Percentiles rank a stretch among this genome's conserved stretches.
These are phyloP conservation scores for Podarcis cretensis DNA, from an alignment of 2,113 vertebrate genomes.

Conservation along the genomic window DNA sequence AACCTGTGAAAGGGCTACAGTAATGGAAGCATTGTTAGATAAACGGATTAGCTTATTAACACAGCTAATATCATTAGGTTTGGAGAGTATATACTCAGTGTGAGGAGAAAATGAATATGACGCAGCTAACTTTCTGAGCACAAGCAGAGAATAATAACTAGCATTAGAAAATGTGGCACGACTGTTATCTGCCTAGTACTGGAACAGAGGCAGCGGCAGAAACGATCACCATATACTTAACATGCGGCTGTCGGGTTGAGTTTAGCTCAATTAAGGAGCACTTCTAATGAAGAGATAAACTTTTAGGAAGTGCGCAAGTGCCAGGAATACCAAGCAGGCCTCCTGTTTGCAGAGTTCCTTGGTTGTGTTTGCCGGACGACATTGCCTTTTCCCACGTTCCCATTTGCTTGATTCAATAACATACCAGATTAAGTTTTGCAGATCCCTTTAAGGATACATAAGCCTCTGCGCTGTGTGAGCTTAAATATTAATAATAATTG, in stretches of 20 bases:
- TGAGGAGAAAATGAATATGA: neutral
- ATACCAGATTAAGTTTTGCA: constrained; percentile 13
- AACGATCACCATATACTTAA: constrained; percentile 16
- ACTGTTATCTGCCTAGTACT: constrained; percentile 13
- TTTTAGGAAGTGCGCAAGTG: constrained; percentile 31
- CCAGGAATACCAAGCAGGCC: constrained; percentile 38
- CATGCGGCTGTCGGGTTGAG: constrained; percentile 34
- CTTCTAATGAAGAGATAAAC: constrained; percentile 44
- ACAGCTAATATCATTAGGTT: constrained; percentile 15
- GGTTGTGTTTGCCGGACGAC: neutral
- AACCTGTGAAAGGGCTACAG: neutral
- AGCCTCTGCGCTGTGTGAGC: neutral
- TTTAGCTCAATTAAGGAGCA: constrained; percentile 45
- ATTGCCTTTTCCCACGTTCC: constrained; percentile 12
- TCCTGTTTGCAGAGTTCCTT: constrained; percentile 36
- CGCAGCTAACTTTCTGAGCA: neutral
- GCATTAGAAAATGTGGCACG: neutral
- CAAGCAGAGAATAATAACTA: neutral
- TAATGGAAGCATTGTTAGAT: neutral
- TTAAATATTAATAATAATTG: neutral
- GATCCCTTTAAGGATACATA: neutral
- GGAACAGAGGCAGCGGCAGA: neutral
- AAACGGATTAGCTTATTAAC: constrained; percentile 1
- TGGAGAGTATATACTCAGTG: constrained; percentile 10
- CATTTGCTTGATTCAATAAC: neutral